Evolutionary conservation across 2,797 vertebrate species (phyloP).

Genomic region (Micropoecilia bifurca): DNA sequence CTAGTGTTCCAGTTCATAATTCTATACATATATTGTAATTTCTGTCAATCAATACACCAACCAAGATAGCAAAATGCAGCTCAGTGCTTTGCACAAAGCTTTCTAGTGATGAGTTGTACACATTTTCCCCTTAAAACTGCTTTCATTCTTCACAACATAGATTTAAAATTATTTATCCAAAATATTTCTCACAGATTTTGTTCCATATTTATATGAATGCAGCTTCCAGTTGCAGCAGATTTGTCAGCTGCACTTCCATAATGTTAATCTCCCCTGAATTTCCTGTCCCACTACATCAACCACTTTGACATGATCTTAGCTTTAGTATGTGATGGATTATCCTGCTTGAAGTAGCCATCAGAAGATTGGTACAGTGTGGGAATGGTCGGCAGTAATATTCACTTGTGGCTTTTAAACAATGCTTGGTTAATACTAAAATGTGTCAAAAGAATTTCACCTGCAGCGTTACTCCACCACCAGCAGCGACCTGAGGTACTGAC

Average conservation of each 20-base stretch:
- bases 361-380: neutral
- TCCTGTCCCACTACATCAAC: neutral
- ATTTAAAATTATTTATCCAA: neutral
- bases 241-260: neutral
- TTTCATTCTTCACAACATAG: neutral
- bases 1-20: constrained; percentile 6
- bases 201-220: neutral
- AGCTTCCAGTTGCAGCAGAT: neutral
- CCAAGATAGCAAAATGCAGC: neutral
- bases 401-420: neutral
- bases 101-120: neutral
- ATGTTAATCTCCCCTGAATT: neutral
- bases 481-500: neutral
- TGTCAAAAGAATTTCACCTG: neutral
- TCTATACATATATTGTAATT: neutral
- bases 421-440: neutral
- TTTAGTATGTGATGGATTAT: neutral
- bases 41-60: neutral
- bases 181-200: neutral
- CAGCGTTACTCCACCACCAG: neutral
- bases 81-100: neutral
- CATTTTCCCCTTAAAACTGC: neutral
- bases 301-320: neutral
- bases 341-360: neutral
- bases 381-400: neutral